These are phyloP conservation scores for Tetrao urogallus DNA, from an alignment of 2,113 vertebrate species.

Conservation along the genomic window DNA sequence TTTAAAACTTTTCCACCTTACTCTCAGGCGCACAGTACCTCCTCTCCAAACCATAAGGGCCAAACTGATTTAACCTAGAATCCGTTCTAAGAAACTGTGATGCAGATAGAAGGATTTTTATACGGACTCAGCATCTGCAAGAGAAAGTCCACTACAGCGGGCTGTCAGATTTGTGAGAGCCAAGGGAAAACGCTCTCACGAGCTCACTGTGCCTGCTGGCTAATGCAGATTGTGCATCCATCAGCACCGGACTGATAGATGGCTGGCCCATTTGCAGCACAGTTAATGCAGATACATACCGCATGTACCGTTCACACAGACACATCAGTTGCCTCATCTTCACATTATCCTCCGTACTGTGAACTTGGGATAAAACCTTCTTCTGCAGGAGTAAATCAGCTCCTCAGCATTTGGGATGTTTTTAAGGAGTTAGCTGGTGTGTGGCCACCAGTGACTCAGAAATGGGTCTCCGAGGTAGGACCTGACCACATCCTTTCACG, in stretches of 20 bases:
- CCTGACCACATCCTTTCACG: accelerated
- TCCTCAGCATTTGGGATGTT: neutral
- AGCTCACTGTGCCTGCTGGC: neutral
- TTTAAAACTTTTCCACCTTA: neutral
- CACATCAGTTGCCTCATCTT: neutral
- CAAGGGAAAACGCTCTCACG: neutral
- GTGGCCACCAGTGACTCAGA: neutral
- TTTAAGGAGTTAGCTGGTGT: neutral
- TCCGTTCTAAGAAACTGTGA: neutral
- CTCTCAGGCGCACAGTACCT: neutral
- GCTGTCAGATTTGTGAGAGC: neutral
- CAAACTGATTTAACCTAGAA: neutral
- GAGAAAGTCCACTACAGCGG: neutral
- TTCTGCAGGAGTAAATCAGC: neutral
- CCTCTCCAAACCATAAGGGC: neutral
- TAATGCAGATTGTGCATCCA: accelerated
- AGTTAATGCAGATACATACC: neutral
- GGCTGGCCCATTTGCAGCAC: neutral
- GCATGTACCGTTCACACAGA: neutral
- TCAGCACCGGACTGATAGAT: neutral
- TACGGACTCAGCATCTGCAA: neutral
- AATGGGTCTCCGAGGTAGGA: accelerated
- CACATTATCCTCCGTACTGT: neutral
- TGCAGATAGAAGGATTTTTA: neutral
- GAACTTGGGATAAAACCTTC: neutral